Evolutionary conservation across 1,140 invertebrate genomes (phyloP).

Genomic region (Stegodyphus dumicola): DNA sequence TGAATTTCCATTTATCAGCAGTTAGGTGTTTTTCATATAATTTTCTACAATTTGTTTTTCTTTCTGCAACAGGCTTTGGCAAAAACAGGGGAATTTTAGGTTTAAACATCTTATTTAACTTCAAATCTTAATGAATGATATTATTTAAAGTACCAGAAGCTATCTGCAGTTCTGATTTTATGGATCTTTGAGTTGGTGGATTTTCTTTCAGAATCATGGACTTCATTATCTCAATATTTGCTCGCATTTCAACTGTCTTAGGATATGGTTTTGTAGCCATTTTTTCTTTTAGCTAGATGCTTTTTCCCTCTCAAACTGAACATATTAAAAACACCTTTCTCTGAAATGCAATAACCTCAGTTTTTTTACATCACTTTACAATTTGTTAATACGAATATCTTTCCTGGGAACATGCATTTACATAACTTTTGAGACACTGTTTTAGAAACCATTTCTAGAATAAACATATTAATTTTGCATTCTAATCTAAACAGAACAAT

Average conservation of each 20-base stretch:
- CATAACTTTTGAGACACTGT: background rate
- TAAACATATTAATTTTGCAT: background rate
- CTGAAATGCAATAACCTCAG: background rate
- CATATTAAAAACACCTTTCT: background rate
- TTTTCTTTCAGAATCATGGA: background rate
- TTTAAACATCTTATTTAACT: background rate
- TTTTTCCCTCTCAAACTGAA: background rate
- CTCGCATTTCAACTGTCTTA: background rate
- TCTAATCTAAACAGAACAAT: background rate
- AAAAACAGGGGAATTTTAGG: background rate
- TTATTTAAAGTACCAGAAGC: background rate
- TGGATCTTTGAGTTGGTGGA: background rate
- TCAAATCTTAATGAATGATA: background rate
- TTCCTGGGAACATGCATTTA: background rate
- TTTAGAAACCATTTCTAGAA: background rate
- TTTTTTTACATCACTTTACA: background rate
- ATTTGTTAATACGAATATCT: background rate
- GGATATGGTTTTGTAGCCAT: background rate
- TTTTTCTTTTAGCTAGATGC: background rate
- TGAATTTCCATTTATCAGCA: background rate
- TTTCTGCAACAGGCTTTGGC: background rate
- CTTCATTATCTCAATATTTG: background rate
- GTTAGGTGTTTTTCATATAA: background rate
- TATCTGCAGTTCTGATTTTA: background rate
- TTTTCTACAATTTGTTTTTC: background rate